Evolutionary conservation across 2,113 vertebrate species (phyloP).

Genomic region (Callaeas wilsoni): DNA sequence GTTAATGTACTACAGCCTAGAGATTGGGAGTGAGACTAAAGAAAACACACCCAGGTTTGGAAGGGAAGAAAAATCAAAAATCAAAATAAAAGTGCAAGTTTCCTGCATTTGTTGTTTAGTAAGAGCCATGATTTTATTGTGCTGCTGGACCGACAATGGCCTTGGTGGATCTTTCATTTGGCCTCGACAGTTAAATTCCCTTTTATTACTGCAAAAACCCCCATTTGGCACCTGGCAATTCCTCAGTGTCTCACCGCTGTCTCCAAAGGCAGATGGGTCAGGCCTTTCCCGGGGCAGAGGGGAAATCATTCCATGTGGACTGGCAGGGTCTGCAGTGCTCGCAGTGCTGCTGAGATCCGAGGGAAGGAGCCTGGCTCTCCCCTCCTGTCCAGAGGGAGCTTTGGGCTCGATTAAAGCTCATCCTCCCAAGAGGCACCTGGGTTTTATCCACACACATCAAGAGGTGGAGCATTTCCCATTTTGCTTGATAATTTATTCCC

Average conservation of each 20-base stretch:
- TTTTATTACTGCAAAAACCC: background rate
- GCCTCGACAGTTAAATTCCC: conserved; percentile 1
- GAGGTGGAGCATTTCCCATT: background rate
- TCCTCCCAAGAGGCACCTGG: background rate
- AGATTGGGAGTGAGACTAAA: conserved; percentile 58
- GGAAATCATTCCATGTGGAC: background rate
- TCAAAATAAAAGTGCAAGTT: background rate
- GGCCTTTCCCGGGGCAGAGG: background rate
- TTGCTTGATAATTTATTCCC: background rate
- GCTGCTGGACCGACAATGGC: conserved; percentile 25
- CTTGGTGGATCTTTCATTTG: conserved; percentile 33
- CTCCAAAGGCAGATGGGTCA: background rate
- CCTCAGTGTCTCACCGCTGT: background rate
- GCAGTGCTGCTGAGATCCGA: rapidly evolving
- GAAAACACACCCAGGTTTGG: background rate
- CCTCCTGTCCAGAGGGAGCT: background rate
- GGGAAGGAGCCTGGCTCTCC: rapidly evolving
- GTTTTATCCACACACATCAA: background rate
- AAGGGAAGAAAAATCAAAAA: background rate
- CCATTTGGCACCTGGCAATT: background rate
- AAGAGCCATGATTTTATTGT: background rate
- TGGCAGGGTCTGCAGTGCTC: background rate
- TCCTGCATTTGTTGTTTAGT: conserved; percentile 7
- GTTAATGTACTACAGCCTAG: conserved; percentile 34
- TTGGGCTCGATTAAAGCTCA: background rate